Evolutionary conservation across 2,888 invertebrate species (phyloP), one percentile per base, ranked within the genome.

Genomic region (Hydroisotoma schaefferi): DNA sequence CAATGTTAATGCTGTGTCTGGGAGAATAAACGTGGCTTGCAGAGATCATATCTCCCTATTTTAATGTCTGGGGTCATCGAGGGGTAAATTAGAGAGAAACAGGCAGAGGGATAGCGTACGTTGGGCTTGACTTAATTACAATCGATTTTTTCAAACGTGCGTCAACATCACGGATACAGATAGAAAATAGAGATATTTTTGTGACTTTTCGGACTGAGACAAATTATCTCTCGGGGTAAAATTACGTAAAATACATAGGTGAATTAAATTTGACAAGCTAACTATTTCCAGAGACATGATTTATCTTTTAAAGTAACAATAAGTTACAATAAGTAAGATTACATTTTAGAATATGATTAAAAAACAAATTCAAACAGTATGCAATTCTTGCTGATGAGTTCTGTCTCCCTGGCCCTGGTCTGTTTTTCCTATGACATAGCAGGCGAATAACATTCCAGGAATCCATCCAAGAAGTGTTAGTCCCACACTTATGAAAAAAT

Each of bases 341-440:
- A n/a, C n/a, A n/a, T n/a, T n/a, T n/a, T n/a, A n/a, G n/a, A n/a
- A n/a, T n/a, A n/a, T n/a, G n/a, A n/a, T n/a, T n/a, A n/a, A n/a
- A n/a, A n/a, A n/a, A n/a, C n/a, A n/a, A n/a, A n/a, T n/a, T n/a
- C n/a, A n/a, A n/a, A n/a, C n/a, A n/a, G n/a, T n/a, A n/a, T n/a
- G n/a, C n/a, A n/a, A n/a, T n/a, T n/a, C n/a, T n/a, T n/a, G n/a
- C n/a, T n/a, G n/a, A n/a, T n/a, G n/a, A n/a, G n/a, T n/a, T n/a
- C 33, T 15, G 15, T 10, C 33, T 33, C 8, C 29, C 12, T 22
- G 49, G 18, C 23, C 52, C 26, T 40, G 26, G 18, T 53, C 53
- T 15, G 40, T 40, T 40, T 43, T 53, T 20, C 40, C 38, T n/a
- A 53, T 28, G 26, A 53, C 20, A 18, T 53, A 53, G 27, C 53